Percentiles rank a stretch among this genome's conserved stretches.
Evolutionary conservation across 1,140 invertebrate genomes (phyloP).

Genomic region (Sminthurides bifidus): DNA sequence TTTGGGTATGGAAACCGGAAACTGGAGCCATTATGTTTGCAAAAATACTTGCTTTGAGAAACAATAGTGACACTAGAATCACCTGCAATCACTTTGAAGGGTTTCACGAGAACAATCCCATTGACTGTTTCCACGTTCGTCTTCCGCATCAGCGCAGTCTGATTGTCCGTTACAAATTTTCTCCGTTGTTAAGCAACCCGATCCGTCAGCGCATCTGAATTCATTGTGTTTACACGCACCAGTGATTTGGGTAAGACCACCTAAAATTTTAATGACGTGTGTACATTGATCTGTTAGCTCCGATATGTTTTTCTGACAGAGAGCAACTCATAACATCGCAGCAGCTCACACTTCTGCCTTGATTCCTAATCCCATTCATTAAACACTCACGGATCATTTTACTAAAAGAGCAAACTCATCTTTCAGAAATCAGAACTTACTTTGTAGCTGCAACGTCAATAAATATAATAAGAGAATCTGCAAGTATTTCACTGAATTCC

Average conservation of each 20-base stretch:
- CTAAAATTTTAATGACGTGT: constrained; percentile 6
- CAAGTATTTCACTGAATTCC: too few relatives aligned
- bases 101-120: constrained; percentile 3
- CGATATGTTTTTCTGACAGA: too few relatives aligned
- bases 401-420: too few relatives aligned
- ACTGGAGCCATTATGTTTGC: neutral
- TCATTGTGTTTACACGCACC: constrained; percentile 13
- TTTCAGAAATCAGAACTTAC: too few relatives aligned
- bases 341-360: too few relatives aligned
- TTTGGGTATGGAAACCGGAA: neutral
- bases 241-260: neutral
- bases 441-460: too few relatives aligned
- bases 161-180: constrained; percentile 19
- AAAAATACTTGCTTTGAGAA: neutral
- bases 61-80: neutral
- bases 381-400: too few relatives aligned
- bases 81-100: constrained; percentile 8
- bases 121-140: constrained; percentile 9
- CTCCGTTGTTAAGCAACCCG: constrained; percentile 16
- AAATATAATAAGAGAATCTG: too few relatives aligned
- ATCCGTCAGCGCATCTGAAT: constrained; percentile 17
- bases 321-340: too few relatives aligned
- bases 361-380: too few relatives aligned
- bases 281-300: too few relatives aligned
- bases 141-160: constrained; percentile 24